These are phyloP conservation scores for Peucedramus taeniatus DNA, from an alignment of 2,113 vertebrate genomes.

Conservation along the genomic window DNA sequence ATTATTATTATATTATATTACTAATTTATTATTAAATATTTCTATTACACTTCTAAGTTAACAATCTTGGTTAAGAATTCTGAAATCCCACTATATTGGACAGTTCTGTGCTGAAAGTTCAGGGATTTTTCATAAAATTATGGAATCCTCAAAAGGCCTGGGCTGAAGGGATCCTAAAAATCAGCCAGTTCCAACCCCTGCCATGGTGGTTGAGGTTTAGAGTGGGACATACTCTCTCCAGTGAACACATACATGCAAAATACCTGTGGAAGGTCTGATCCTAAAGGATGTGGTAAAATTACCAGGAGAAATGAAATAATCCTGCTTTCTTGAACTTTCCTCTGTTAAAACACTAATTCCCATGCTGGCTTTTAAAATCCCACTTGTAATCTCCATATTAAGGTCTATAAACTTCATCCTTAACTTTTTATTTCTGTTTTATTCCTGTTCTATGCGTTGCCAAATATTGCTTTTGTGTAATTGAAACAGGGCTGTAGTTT, in stretches of 20 bases:
- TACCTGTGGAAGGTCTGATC: not conserved
- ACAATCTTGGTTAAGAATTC: not conserved
- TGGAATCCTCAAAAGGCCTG: not conserved
- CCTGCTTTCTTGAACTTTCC: not conserved
- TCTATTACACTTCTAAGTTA: not conserved
- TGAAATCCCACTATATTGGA: not conserved
- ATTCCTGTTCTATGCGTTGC: not conserved
- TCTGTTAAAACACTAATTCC: not conserved
- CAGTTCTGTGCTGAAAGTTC: not conserved
- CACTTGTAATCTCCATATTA: not conserved
- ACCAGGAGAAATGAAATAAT: not conserved
- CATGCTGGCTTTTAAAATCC: not conserved
- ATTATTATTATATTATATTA: not conserved
- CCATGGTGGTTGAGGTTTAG: not conserved
- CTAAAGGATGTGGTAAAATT: not conserved
- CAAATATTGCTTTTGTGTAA: slow-evolving; percentile 57
- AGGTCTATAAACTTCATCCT: slow-evolving; percentile 12
- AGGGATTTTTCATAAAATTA: not conserved
- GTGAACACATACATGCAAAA: not conserved
- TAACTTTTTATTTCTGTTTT: slow-evolving; percentile 39
- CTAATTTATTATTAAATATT: not conserved
- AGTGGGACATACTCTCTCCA: not conserved
- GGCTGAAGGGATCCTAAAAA: not conserved
- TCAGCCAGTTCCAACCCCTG: too few species aligned
- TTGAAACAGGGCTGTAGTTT: slow-evolving; percentile 4